phyloP scores from a whole-genome alignment of 37 sponge, comb jelly and placozoan genomes.

The Ianthella basta region DNA sequence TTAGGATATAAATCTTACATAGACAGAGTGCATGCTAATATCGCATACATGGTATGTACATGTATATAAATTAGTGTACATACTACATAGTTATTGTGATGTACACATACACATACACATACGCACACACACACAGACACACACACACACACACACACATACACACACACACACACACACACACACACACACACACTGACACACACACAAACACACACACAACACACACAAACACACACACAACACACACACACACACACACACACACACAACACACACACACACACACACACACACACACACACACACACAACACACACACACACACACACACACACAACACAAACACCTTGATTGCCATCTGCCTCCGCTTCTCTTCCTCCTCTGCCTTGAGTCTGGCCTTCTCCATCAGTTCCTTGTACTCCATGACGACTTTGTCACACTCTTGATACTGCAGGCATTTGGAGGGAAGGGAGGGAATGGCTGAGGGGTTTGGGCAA shows the following conservation, averaged over 20 bases:
- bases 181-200: neutral
- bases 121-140: neutral
- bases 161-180: slow-evolving; percentile 29
- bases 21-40: too few species aligned
- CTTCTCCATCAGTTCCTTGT: slow-evolving; percentile 87
- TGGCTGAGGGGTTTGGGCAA: too few species aligned
- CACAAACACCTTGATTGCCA: slow-evolving; percentile 73
- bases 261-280: too few species aligned
- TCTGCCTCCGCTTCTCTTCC: slow-evolving; percentile 67
- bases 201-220: slow-evolving; percentile 22
- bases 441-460: slow-evolving; percentile 83
- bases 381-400: slow-evolving; percentile 82
- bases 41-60: too few species aligned
- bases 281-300: too few species aligned
- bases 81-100: too few species aligned
- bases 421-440: slow-evolving; percentile 89
- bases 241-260: too few species aligned
- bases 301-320: too few species aligned
- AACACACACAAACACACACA: neutral
- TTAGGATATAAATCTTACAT: too few species aligned
- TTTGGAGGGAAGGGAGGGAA: neutral
- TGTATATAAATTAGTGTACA: too few species aligned
- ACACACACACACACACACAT: slow-evolving; percentile 30
- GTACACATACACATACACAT: too few species aligned
- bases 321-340: neutral